These are phyloP conservation scores for Oeneis ivallda DNA, from an alignment of 2,888 invertebrate genomes.

Conservation along the genomic window DNA sequence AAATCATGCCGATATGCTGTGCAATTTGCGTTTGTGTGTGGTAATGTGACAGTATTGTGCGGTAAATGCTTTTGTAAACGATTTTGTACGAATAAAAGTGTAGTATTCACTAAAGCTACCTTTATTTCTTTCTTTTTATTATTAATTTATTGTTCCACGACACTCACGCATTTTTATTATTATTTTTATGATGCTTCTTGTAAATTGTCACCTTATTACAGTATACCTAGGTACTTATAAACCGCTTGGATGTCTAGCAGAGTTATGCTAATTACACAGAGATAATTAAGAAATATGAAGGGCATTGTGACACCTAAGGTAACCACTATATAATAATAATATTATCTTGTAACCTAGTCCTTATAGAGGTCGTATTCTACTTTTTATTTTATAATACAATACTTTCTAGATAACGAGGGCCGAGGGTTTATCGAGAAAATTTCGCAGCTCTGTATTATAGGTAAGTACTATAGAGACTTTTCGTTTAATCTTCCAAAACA, in stretches of 20 bases:
- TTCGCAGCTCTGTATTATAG: neutral
- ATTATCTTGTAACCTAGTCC: neutral
- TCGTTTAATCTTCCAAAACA: too few relatives aligned
- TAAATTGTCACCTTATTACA: constrained; percentile 16
- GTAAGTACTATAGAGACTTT: too few relatives aligned
- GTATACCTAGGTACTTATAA: too few relatives aligned
- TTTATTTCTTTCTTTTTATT: neutral
- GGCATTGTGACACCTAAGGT: constrained; percentile 8
- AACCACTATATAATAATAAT: too few relatives aligned
- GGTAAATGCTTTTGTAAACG: neutral
- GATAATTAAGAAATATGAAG: constrained; percentile 19
- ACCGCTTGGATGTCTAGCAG: constrained; percentile 7
- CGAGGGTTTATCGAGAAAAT: neutral
- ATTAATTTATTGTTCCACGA: too few relatives aligned
- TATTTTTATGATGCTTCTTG: neutral
- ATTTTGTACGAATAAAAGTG: constrained; percentile 12
- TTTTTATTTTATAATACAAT: neutral
- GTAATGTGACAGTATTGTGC: neutral
- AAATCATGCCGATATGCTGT: neutral
- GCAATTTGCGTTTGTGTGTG: neutral
- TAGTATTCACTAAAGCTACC: neutral
- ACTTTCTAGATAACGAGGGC: neutral
- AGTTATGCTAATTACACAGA: constrained; percentile 14
- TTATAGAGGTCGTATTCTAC: neutral
- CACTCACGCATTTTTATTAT: neutral